Conservation (phyloP, 2,797 vertebrate genomes). For the Artibeus jamaicensis region DNA sequence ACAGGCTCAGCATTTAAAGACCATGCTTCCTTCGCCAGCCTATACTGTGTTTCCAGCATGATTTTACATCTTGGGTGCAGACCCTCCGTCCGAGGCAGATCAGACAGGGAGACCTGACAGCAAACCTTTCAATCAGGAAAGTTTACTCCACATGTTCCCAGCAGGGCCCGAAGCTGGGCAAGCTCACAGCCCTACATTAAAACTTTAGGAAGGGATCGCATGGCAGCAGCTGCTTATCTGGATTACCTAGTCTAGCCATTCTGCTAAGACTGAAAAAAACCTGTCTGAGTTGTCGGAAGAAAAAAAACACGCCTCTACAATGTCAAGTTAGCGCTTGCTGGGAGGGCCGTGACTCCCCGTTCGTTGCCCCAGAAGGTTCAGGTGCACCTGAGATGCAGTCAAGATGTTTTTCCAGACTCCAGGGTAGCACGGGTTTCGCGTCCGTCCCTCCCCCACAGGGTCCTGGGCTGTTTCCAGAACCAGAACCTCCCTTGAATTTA, state of each 20-base stretch:
- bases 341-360: constrained; percentile 64
- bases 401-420: constrained; percentile 34
- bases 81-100: neutral
- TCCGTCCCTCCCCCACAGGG: neutral
- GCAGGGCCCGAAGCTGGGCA: constrained; percentile 78
- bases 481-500: neutral
- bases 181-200: constrained; percentile 80
- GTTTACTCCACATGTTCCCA: constrained; percentile 78
- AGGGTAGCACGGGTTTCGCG: neutral
- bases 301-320: constrained; percentile 73
- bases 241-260: constrained; percentile 88
- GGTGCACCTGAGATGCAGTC: constrained; percentile 54
- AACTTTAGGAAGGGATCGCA: constrained; percentile 83
- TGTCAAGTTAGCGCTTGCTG: constrained; percentile 77
- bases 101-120: neutral
- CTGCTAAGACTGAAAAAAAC: constrained; percentile 84
- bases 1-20: neutral
- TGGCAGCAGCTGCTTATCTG: constrained; percentile 86
- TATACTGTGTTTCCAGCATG: neutral
- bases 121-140: constrained; percentile 48
- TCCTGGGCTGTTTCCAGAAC: neutral
- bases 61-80: neutral
- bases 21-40: neutral
- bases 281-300: constrained; percentile 81
- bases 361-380: constrained; percentile 54